These are phyloP conservation scores for Rhadinocentrus ornatus DNA, from an alignment of 2,797 vertebrate species.

Conservation along the genomic window DNA sequence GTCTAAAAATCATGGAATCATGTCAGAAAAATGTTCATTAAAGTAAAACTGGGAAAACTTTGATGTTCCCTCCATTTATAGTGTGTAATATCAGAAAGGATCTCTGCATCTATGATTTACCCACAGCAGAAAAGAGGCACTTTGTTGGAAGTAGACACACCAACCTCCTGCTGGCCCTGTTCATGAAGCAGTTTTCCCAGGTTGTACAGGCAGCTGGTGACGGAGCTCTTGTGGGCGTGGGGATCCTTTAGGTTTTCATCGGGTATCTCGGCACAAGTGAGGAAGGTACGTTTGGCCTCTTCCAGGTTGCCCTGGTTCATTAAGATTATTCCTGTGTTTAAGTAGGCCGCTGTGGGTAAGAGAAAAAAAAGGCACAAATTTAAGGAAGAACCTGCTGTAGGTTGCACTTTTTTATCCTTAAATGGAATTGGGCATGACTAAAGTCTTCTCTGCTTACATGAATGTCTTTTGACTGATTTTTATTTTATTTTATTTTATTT, in stretches of 20 bases:
- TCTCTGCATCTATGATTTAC: no score
- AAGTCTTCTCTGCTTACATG: neutral
- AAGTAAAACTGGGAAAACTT: neutral
- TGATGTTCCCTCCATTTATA: neutral
- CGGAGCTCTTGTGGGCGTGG: conserved; percentile 97
- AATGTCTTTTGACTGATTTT: no score
- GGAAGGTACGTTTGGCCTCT: conserved; percentile 92
- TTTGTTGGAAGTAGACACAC: conserved; percentile 5
- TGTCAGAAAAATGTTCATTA: neutral
- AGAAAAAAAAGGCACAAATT: conserved; percentile 5
- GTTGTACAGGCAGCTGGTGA: conserved; percentile 99
- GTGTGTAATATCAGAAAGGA: neutral
- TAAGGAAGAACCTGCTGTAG: neutral
- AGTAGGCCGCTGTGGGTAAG: conserved; percentile 90
- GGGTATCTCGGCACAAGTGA: conserved; percentile 96
- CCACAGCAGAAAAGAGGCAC: neutral
- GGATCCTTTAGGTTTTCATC: conserved; percentile 99
- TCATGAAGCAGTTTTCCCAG: conserved; percentile 97
- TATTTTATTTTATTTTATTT: neutral
- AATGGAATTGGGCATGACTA: neutral
- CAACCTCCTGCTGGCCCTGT: conserved; percentile 94
- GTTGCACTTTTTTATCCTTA: neutral
- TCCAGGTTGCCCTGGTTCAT: conserved; percentile 96
- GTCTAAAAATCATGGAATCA: no score
- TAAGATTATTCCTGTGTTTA: conserved; percentile 98